phyloP scores from a whole-genome alignment of 2,888 invertebrate species.

The Stratiomys singularior region DNA sequence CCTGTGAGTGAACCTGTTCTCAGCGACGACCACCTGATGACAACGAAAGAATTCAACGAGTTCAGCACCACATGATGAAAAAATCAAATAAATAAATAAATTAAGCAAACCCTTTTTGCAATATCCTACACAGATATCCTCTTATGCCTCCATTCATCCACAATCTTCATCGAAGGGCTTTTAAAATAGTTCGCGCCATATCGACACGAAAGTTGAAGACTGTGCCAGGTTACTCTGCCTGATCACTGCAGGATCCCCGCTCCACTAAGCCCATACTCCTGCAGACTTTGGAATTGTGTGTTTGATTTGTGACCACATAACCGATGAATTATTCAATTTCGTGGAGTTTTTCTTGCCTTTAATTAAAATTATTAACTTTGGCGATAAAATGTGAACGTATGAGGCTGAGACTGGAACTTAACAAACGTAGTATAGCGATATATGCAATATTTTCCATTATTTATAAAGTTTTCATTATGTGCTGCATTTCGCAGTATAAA shows the following conservation, averaged over 20 bases:
- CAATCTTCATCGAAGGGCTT: not conserved
- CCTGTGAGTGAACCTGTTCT: slow-evolving; percentile 44
- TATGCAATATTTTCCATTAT: slow-evolving; percentile 44
- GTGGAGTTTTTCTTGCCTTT: slow-evolving; percentile 48
- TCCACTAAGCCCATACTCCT: not conserved
- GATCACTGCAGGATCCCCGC: not conserved
- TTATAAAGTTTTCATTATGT: slow-evolving; percentile 43
- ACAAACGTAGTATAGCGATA: no score
- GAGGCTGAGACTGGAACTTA: not conserved
- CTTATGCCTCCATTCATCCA: not conserved
- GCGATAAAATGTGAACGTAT: slow-evolving; percentile 50
- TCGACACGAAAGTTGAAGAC: not conserved
- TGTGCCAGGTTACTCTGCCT: not conserved
- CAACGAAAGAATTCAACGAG: slow-evolving; percentile 28
- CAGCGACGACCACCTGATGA: slow-evolving; percentile 48
- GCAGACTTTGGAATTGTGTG: not conserved
- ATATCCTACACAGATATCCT: not conserved
- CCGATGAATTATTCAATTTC: slow-evolving; percentile 49
- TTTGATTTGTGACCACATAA: slow-evolving; percentile 38
- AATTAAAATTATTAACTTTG: slow-evolving; percentile 51
- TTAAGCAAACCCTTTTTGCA: slow-evolving; percentile 9
- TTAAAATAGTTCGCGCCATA: slow-evolving; percentile 4
- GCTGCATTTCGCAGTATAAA: slow-evolving; percentile 14
- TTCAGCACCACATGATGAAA: not conserved
- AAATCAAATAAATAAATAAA: slow-evolving; percentile 29